Evolutionary conservation across 2,797 vertebrate genomes (phyloP).

Genomic region (Mus caroli): DNA sequence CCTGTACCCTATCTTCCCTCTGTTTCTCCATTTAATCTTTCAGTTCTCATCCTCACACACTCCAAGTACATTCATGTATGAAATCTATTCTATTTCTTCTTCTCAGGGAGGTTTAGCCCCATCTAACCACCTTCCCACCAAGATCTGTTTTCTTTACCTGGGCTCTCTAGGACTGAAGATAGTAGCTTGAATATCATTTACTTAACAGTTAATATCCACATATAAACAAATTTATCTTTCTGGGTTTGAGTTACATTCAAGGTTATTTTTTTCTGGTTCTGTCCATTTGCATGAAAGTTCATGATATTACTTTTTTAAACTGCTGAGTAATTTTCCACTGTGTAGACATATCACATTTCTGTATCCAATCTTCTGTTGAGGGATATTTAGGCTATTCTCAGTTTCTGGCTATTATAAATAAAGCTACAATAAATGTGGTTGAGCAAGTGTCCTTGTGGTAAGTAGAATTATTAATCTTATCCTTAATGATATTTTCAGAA

Average conservation of each 20-base stretch:
- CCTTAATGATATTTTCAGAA: slow-evolving; percentile 41
- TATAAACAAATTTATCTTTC: background rate
- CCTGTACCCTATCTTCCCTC: background rate
- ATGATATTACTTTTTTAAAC: background rate
- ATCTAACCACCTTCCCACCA: background rate
- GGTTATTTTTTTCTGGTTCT: background rate
- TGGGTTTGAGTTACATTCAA: background rate
- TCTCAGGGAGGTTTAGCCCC: background rate
- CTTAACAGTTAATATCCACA: background rate
- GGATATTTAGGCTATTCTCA: background rate
- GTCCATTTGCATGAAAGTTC: background rate
- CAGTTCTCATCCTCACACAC: too few species aligned
- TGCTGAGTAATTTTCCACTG: background rate
- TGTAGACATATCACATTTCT: too few species aligned
- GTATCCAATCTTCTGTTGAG: background rate
- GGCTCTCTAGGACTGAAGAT: too few species aligned
- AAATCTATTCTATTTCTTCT: background rate
- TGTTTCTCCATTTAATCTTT: too few species aligned
- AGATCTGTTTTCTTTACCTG: too few species aligned
- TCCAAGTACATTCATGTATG: too few species aligned
- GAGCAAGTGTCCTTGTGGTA: background rate
- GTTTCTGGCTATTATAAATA: background rate
- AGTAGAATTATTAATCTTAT: background rate
- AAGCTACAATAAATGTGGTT: background rate
- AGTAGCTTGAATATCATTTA: background rate